phyloP scores from a whole-genome alignment of 1,140 invertebrate species.

The Lepidurus packardi region DNA sequence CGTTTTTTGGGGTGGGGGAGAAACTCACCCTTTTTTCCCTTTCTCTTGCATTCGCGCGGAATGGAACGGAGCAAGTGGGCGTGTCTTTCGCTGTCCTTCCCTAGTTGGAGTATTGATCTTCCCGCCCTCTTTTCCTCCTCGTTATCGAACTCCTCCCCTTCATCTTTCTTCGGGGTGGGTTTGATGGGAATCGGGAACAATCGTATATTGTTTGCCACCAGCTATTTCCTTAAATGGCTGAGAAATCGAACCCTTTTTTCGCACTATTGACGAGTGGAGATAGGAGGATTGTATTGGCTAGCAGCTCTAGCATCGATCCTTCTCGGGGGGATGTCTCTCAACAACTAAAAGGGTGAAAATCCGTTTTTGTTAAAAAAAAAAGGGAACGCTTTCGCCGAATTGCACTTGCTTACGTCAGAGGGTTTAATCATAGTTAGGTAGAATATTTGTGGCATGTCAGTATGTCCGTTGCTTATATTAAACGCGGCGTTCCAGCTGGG shows the following conservation, averaged over 20 bases:
- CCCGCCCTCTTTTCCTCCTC: background rate
- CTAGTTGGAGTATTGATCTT: conserved; percentile 8
- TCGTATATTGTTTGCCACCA: too few relatives aligned
- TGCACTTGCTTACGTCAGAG: background rate
- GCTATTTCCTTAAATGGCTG: too few relatives aligned
- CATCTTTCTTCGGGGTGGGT: background rate
- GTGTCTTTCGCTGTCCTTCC: background rate
- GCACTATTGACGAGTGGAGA: background rate
- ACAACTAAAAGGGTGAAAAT: too few relatives aligned
- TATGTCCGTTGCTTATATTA: background rate
- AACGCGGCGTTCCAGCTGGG: background rate
- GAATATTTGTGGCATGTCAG: background rate
- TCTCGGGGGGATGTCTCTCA: too few relatives aligned
- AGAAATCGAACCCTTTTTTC: background rate
- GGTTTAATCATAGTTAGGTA: background rate
- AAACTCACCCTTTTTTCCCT: background rate
- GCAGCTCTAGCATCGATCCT: too few relatives aligned
- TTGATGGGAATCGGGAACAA: too few relatives aligned
- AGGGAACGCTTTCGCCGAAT: background rate
- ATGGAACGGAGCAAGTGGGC: background rate
- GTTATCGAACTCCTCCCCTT: conserved; percentile 18
- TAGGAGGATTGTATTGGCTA: background rate
- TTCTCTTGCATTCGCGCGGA: background rate
- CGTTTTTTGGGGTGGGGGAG: background rate
- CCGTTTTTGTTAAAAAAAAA: too few relatives aligned